Base-by-base conservation (phyloP, 1,140 invertebrate genomes). In the Sogatella furcifera region DNA sequence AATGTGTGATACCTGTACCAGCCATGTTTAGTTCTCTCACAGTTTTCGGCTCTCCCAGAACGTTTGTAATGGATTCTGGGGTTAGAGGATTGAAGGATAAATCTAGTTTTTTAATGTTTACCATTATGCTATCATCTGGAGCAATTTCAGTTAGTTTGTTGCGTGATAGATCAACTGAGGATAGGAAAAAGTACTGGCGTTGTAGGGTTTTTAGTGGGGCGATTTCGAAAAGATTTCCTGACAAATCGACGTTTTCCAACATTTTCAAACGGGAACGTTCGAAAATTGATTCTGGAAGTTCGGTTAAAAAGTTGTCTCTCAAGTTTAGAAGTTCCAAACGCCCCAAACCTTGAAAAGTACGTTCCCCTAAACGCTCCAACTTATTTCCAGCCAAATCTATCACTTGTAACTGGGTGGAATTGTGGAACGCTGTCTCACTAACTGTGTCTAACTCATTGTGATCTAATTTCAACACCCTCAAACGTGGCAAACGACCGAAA, bases 11-110 rank as follows among this genome's bases (percentile, higher is more conserved):
- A 11, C 86, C 85, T 2, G 87, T 90, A 43, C 84, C 81, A 0
- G 90, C 89, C 21, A 95, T 73, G 71, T 90, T 92, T 10, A 95
- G 73, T 49, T 84, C 81, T 53, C 90, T 72, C 0, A 92, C 83
- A 0, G 90, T 91, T 77, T 95, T 95, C 0, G 91, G 91, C 70
- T 95, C 91, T 46, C 85, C 87, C 0, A 95, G 70, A 41, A 95
- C 81, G 68, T 86, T 86, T 10, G 72, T 76, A 4, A 94, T 77
- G 0, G 90, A 82, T 63, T 86, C 82, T 55, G 79, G 72, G 5
- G 84, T 83, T 0, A 95, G 71, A 0, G 89, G 88, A 78, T 95
- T 95, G 63, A 84, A 88, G 2, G 89, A 92, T 0, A 95, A 71
- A 74, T 95, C 91, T 0, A 95, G 75, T 60, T 84, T 80, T 70